Base-by-base conservation (phyloP, 1,140 invertebrate species). In the Temnothorax longispinosus region DNA sequence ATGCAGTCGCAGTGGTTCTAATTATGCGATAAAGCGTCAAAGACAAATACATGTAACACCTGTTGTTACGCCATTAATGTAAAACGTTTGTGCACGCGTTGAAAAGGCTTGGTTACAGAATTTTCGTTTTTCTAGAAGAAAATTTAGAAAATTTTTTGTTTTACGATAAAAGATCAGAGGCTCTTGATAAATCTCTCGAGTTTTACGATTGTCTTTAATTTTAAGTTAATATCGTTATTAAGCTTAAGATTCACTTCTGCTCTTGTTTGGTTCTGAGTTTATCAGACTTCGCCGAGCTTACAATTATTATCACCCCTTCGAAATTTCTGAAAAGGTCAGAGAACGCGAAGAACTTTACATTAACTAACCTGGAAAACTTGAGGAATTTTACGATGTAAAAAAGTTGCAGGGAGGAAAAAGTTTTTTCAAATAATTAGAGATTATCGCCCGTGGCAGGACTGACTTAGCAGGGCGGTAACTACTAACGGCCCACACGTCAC, bases 361-460 rank as follows among this genome's bases (percentile, higher is more conserved):
- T 18, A 7, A 13, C 35, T 21, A 54, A 52, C 5, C 54, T n/a
- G 38, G 21, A 1, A 32, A 47, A 54, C n/a, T 54, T 10, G 65
- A 54, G 38, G 18, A 81, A 74, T 50, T 75, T 50, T 21, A 41
- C 13, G 11, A 62, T n/a, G 38, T 74, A 58, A 58, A 56, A 71
- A 41, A 44, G 0, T n/a, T 32, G n/a, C 21, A 60, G 21, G 2
- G 35, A 18, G n/a, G 54, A 13, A 50, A 60, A 35, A 62, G 52
- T 27, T 18, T 82, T 84, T 58, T 74, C 8, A 75, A 60, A 62
- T 84, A 84, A 74, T 84, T 74, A 60, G 80, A 60, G 13, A 84
- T 84, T 84, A 75, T 38, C 18, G 41, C 54, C 15, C 44, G 41
- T 18, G 52, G 67, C 54, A 82, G 18, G 38, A 47, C 18, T 72